A percentile compares a stretch with the other conserved stretches of the same genome.
Conservation (phyloP, 2,797 vertebrate species). For the Pteronotus mesoamericanus region DNA sequence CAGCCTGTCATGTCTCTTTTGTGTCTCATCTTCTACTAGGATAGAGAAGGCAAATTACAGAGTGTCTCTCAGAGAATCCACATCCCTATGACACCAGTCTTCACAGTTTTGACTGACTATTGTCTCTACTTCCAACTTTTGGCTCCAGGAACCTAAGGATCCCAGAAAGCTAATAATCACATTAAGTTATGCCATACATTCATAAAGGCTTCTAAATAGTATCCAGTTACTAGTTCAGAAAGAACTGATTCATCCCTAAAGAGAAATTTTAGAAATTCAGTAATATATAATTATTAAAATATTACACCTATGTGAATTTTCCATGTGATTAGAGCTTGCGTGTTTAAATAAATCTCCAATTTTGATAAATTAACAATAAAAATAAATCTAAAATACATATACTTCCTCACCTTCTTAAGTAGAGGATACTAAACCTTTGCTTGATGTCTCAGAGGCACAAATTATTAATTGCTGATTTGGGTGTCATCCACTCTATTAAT, state of each 20-base stretch:
- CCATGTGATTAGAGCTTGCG: neutral
- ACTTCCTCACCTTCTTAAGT: neutral
- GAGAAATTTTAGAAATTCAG: slow-evolving; percentile 7
- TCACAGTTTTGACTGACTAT: neutral
- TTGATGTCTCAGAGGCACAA: neutral
- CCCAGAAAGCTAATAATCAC: neutral
- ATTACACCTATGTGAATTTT: neutral
- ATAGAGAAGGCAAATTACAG: neutral
- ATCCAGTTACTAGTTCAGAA: slow-evolving; percentile 7
- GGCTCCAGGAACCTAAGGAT: neutral
- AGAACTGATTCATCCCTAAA: slow-evolving; percentile 5
- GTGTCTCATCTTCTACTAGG: neutral
- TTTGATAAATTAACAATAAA: slow-evolving; percentile 19
- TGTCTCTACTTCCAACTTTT: neutral
- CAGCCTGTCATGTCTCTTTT: neutral
- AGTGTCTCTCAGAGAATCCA: neutral
- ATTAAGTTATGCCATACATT: neutral
- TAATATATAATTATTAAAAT: neutral
- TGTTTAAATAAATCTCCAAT: slow-evolving; percentile 43
- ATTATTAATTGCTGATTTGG: slow-evolving; percentile 11
- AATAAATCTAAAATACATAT: slow-evolving; percentile 27
- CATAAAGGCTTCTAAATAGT: slow-evolving; percentile 20
- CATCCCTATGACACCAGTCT: neutral
- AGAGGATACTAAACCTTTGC: slow-evolving; percentile 3
- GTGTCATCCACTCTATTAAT: neutral